Conservation (phyloP, 2,888 invertebrate species). For the Drosophila paracracens region DNA sequence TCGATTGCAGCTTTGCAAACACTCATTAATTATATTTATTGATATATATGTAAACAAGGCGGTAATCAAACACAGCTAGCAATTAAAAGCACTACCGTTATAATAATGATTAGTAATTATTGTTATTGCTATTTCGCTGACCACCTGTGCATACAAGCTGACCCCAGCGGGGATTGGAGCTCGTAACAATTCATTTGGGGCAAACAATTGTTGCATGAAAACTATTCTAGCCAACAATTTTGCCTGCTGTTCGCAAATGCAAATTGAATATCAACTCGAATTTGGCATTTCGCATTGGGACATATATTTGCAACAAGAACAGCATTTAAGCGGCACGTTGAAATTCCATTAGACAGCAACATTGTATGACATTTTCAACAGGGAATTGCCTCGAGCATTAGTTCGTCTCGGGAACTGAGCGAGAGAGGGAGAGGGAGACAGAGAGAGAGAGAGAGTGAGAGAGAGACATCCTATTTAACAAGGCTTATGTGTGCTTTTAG, state of each 20-base stretch:
- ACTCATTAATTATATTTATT: constrained; percentile 55
- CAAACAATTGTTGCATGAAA: constrained; percentile 34
- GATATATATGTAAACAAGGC: constrained; percentile 45
- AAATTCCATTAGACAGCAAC: constrained; percentile 30
- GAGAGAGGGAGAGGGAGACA: background rate
- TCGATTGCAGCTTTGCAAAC: constrained; percentile 39
- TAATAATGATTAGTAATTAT: constrained; percentile 36
- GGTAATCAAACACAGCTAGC: constrained; percentile 58
- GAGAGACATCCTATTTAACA: background rate
- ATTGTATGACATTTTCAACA: constrained; percentile 6
- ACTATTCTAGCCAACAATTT: constrained; percentile 18
- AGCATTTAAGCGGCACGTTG: constrained; percentile 27
- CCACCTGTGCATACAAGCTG: constrained; percentile 62
- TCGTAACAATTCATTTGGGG: constrained; percentile 30
- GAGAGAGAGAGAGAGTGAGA: background rate
- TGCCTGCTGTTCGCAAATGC: constrained; percentile 8
- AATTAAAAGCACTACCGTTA: constrained; percentile 68
- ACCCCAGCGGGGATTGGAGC: constrained; percentile 21
- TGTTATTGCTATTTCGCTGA: constrained; percentile 23
- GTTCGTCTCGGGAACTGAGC: background rate
- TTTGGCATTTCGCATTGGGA: background rate
- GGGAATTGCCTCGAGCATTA: constrained; percentile 11
- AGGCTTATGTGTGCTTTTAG: constrained; percentile 9
- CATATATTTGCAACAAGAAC: background rate
- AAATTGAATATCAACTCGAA: constrained; percentile 15